Base-by-base conservation (phyloP, 2,888 invertebrate species). In the Nephrotoma appendiculata region DNA sequence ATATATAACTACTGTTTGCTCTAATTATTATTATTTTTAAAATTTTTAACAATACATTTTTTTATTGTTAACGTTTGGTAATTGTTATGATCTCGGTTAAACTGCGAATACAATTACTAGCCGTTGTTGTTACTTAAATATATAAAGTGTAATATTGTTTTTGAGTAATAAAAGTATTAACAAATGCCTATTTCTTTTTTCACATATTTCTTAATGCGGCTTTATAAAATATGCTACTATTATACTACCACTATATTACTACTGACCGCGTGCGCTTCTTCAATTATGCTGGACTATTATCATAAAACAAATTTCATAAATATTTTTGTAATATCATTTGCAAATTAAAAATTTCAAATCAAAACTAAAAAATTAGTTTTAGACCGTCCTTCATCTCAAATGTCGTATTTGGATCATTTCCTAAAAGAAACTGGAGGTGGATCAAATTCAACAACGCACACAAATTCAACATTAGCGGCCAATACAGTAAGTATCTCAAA, bases 381-480 rank as follows among this genome's bases (percentile, higher is more conserved):
- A 92, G 97, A 97, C 90, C 94, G 97, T 89, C 96, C 97, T 86
- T 95, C 97, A 52, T 98, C 98, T 45, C 97, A 97, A 92, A 96
- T 97, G 95, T 97, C 97, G 88, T 97, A 97, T 92, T 92, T 97
- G 90, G 97, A 97, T 90, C 97, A 97, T 90, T 98, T 98, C 91
- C 93, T 98, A 89, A 97, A 97, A 90, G 97, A 97, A 91, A 93
- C 94, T 86, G 91, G 92, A 9, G 92, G 91, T 52, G 91, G 90
- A 88, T 87, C 89, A 86, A 88, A 88, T 86, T 88, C 88, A 87
- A 88, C 88, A 87, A 88, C 88, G 86, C 88, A 88, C 86, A 88
- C 89, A 83, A 87, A 87, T 41, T 87, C 89, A 85, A 87, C 88
- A 57, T 41, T 88, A 85, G 87, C 88, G 86, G 88, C 87, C 85